Evolutionary conservation across 2,888 invertebrate species (phyloP), one percentile per base, ranked within the genome.

Genomic region (Muscina levida): DNA sequence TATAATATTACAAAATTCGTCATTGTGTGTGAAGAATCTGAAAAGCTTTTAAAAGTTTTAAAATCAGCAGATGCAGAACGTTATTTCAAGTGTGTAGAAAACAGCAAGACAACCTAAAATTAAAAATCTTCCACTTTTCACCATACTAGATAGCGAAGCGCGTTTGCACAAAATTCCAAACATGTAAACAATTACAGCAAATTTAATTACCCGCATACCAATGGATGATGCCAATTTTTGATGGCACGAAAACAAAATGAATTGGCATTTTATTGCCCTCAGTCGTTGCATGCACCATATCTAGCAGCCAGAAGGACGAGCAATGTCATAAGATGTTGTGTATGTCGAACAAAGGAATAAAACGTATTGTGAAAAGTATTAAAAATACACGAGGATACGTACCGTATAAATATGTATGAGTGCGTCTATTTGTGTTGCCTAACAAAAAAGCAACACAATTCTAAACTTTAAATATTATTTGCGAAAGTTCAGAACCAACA

Each of bases 131-230:
- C 8, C 39, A 10, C 19, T 59, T 15, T 31, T 39, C 39, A n/a
- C n/a, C n/a, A n/a, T n/a, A n/a, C n/a, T n/a, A n/a, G n/a, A n/a
- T n/a, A n/a, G n/a, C n/a, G n/a, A n/a, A n/a, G n/a, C n/a, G n/a
- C n/a, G n/a, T n/a, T 84, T 84, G 83, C 80, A 82, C 82, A 84
- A 67, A 71, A 73, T 74, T 48, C 51, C 66, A 73, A 77, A 79
- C 71, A 76, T 73, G 76, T 79, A 76, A 77, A 76, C 75, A 79
- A 79, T 77, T 77, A 82, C 42, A 72, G 67, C 68, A 79, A 71
- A 73, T 77, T 73, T 82, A 74, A 81, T 82, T 82, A 77, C 82
- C 79, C 70, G 79, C 82, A 82, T 79, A 74, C 73, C 71, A 74
- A 31, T 48, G 31, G 31, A 31, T 31, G 77, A 74, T 74, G 77